Evolutionary conservation across 2,888 invertebrate genomes (phyloP).

Genomic region (Andrena marginata): DNA sequence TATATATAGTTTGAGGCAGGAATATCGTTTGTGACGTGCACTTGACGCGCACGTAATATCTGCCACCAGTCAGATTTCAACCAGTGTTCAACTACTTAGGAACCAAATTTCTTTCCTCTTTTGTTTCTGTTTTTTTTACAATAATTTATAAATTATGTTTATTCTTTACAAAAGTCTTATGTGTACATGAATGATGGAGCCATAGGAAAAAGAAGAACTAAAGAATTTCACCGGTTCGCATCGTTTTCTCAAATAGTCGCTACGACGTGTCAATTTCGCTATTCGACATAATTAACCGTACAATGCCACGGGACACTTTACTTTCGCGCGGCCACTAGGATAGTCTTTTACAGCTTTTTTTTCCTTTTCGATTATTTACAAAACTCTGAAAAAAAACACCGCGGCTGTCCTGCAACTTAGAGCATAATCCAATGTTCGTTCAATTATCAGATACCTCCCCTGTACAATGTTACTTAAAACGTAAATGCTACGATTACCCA

Average conservation of each 20-base stretch:
- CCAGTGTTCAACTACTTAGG: constrained; percentile 52
- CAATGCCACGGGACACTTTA: constrained; percentile 11
- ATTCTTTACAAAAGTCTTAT: constrained; percentile 77
- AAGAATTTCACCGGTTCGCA: constrained; percentile 57
- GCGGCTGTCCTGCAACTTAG: constrained; percentile 25
- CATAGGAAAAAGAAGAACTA: constrained; percentile 74
- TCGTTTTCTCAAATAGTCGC: background rate
- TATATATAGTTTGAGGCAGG: constrained; percentile 64
- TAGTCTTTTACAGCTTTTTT: constrained; percentile 5
- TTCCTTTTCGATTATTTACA: constrained; percentile 33
- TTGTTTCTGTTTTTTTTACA: constrained; percentile 31
- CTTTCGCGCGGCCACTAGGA: constrained; percentile 12
- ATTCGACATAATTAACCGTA: constrained; percentile 11
- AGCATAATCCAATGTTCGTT: constrained; percentile 26
- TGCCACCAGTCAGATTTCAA: constrained; percentile 41
- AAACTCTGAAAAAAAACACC: constrained; percentile 1
- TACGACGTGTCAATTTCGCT: constrained; percentile 10
- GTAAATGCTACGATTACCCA: constrained; percentile 49
- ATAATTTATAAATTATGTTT: constrained; percentile 80
- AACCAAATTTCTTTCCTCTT: constrained; percentile 49
- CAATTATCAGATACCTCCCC: constrained; percentile 21
- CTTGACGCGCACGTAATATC: constrained; percentile 33
- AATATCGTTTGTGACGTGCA: constrained; percentile 42
- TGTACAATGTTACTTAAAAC: constrained; percentile 26
- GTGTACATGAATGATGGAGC: constrained; percentile 74